A percentile compares a stretch with the other conserved stretches of the same genome.
These are phyloP conservation scores for Hippocampus kuda DNA, from an alignment of 2,797 vertebrate species.

Conservation along the genomic window DNA sequence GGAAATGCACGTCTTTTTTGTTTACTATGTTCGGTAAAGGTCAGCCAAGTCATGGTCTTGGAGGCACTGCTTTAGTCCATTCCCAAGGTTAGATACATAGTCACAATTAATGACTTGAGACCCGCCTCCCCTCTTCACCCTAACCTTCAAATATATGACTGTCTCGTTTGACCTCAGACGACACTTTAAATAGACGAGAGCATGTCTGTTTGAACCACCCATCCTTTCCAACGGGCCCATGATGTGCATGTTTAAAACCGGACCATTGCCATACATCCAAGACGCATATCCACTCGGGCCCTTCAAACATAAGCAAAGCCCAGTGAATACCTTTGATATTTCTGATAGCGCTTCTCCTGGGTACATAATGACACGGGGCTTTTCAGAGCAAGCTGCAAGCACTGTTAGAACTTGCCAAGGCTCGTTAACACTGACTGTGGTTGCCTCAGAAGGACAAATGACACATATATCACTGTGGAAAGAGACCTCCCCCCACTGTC, in stretches of 20 bases:
- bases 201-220: conserved; percentile 55
- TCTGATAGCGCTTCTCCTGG: conserved; percentile 55
- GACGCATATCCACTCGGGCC: conserved; percentile 26
- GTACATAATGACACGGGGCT: conserved; percentile 60
- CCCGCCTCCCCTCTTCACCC: conserved; percentile 52
- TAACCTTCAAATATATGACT: conserved; percentile 83
- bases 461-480: conserved; percentile 58
- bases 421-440: conserved; percentile 71
- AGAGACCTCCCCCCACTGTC: conserved; percentile 17
- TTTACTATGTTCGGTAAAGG: conserved; percentile 88
- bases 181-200: conserved; percentile 79
- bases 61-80: conserved; percentile 83
- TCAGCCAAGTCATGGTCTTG: conserved; percentile 82
- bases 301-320: conserved; percentile 54
- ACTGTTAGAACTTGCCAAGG: conserved; percentile 71
- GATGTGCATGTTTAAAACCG: not conserved
- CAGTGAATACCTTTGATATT: conserved; percentile 52
- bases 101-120: conserved; percentile 86
- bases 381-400: conserved; percentile 69
- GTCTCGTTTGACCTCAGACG: conserved; percentile 80
- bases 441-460: conserved; percentile 75
- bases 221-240: conserved; percentile 29
- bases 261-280: conserved; percentile 7
- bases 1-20: conserved; percentile 82
- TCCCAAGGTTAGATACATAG: conserved; percentile 96